A percentile compares a stretch with the other conserved stretches of the same genome.
Evolutionary conservation across 1,140 invertebrate genomes (phyloP).

Genomic region (Eufriesea mexicana): DNA sequence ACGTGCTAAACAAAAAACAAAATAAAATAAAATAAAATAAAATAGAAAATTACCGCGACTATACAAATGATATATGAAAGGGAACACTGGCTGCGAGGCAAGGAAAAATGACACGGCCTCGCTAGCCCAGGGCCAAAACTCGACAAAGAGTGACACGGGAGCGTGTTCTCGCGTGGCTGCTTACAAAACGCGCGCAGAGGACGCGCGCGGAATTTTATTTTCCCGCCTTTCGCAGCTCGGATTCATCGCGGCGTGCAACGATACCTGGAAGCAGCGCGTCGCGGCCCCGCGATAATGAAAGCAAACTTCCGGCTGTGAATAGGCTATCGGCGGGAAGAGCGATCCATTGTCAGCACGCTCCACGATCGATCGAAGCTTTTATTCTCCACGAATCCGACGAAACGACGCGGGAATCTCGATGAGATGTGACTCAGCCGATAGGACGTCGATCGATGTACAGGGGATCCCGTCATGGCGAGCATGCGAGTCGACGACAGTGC

Average conservation of each 20-base stretch:
- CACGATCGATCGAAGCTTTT: not conserved
- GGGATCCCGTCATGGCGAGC: not conserved
- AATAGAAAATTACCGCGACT: not conserved
- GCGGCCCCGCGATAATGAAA: not conserved
- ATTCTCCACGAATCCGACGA: not conserved
- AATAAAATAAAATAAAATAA: not conserved
- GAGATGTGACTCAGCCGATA: not conserved
- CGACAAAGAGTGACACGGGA: conserved; percentile 34
- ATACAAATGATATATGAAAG: not conserved
- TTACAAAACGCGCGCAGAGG: not conserved
- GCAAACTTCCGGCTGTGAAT: conserved; percentile 30
- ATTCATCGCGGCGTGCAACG: conserved; percentile 1
- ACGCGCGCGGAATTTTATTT: conserved; percentile 36
- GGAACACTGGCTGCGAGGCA: not conserved
- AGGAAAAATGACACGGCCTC: not conserved
- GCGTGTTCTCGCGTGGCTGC: conserved; percentile 3
- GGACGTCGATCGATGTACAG: not conserved
- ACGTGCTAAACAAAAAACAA: too few species aligned
- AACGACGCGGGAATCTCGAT: not conserved
- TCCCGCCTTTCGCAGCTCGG: not conserved
- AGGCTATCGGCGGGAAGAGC: conserved; percentile 1
- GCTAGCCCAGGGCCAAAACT: conserved; percentile 6
- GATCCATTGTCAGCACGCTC: not conserved
- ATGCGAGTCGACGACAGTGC: too few species aligned
- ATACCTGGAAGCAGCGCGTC: conserved; percentile 33